Conservation (phyloP, 2,888 invertebrate genomes). For the Synanthedon myopaeformis region DNA sequence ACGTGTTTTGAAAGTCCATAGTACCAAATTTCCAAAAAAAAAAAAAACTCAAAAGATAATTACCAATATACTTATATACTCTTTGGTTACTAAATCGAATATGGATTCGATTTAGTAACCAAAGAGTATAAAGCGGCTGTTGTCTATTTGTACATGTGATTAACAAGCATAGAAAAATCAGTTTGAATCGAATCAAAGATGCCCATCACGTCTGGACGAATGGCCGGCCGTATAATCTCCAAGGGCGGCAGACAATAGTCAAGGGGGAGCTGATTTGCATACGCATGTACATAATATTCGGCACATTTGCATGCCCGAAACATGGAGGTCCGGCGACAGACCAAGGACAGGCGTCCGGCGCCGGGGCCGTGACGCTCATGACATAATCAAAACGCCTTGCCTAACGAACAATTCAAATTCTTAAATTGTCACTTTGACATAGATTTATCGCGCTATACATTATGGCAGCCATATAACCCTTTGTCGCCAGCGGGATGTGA, state of each 20-base stretch:
- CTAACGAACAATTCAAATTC: constrained; percentile 42
- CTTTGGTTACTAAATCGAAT: too few relatives aligned
- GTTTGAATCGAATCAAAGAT: constrained; percentile 47
- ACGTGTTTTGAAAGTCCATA: too few relatives aligned
- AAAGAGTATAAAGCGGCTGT: too few relatives aligned
- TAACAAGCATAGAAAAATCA: constrained; percentile 6
- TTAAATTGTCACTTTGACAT: constrained; percentile 41
- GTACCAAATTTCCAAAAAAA: too few relatives aligned
- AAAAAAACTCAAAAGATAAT: too few relatives aligned
- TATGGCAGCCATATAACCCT: constrained; percentile 13
- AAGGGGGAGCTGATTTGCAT: constrained; percentile 52
- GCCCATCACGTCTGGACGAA: constrained; percentile 41
- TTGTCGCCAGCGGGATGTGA: constrained; percentile 22
- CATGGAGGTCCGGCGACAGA: constrained; percentile 31
- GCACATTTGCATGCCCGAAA: constrained; percentile 60
- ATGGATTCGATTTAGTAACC: too few relatives aligned
- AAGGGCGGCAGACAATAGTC: constrained; percentile 61
- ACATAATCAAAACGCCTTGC: constrained; percentile 33
- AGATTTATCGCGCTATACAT: constrained; percentile 30
- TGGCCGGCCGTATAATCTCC: constrained; percentile 45
- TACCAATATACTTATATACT: too few relatives aligned
- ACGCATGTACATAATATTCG: constrained; percentile 39
- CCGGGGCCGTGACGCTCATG: constrained; percentile 37
- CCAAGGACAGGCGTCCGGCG: constrained; percentile 20
- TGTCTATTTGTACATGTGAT: too few relatives aligned